Conservation (phyloP, 2,888 invertebrate genomes). For the Exephanes ischioxanthus region DNA sequence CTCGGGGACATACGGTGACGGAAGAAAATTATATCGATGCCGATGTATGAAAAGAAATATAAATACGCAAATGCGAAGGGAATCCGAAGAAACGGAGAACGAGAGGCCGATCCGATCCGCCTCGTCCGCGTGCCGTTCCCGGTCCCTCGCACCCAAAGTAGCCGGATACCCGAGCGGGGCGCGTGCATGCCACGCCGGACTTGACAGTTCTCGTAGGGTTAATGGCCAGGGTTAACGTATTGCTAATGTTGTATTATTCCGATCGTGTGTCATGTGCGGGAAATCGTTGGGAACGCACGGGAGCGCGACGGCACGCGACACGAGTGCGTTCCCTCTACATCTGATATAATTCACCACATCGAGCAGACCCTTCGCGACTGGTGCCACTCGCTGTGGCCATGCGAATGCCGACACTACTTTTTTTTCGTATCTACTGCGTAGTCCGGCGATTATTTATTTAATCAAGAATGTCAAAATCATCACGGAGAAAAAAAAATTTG, state of each 20-base stretch:
- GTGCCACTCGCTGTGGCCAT: not conserved
- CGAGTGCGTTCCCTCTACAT: constrained; percentile 46
- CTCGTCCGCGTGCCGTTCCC: not conserved
- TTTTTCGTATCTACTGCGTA: not conserved
- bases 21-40: constrained; percentile 3
- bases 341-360: not conserved
- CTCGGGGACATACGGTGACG: constrained; percentile 26
- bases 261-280: constrained; percentile 81
- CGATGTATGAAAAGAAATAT: not conserved
- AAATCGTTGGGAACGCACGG: constrained; percentile 76
- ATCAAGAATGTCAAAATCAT: too few relatives aligned
- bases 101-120: not conserved
- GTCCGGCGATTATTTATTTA: not conserved
- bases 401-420: not conserved
- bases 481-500: too few relatives aligned
- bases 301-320: constrained; percentile 81
- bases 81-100: not conserved
- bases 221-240: constrained; percentile 56
- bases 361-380: not conserved
- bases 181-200: not conserved
- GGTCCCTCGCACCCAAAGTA: constrained; percentile 4
- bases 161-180: not conserved
- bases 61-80: not conserved
- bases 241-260: constrained; percentile 74
- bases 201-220: constrained; percentile 44